These are phyloP conservation scores for Xanthorhoe spadicearia DNA, from an alignment of 2,888 invertebrate genomes.

Conservation along the genomic window DNA sequence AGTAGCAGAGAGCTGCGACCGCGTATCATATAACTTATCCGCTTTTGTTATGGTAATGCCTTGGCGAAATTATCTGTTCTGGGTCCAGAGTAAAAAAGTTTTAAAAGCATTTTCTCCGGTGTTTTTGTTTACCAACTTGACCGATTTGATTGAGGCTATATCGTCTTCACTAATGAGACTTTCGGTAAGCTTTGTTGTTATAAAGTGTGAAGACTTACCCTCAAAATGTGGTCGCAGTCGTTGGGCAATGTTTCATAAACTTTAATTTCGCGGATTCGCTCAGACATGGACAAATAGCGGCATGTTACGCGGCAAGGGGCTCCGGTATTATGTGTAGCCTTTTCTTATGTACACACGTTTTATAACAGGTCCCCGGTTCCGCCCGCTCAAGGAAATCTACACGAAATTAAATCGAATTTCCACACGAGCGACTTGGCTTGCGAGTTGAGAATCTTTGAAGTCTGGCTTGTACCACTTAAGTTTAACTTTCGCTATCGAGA, in stretches of 20 bases:
- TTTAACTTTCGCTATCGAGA: not conserved
- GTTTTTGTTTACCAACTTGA: slow-evolving; percentile 44
- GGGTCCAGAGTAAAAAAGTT: slow-evolving; percentile 66
- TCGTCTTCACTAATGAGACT: slow-evolving; percentile 34
- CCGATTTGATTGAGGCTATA: slow-evolving; percentile 39
- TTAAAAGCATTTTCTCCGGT: slow-evolving; percentile 44
- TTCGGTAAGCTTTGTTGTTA: slow-evolving; percentile 26
- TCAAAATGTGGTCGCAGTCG: slow-evolving; percentile 26
- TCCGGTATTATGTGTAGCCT: slow-evolving; percentile 43
- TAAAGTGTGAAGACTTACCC: slow-evolving; percentile 35
- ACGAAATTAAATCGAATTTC: slow-evolving; percentile 76
- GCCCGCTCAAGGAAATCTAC: slow-evolving; percentile 54
- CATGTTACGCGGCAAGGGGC: slow-evolving; percentile 36
- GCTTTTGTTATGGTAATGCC: slow-evolving; percentile 80
- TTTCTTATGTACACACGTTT: slow-evolving; percentile 41
- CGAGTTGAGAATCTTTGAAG: slow-evolving; percentile 65
- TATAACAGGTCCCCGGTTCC: slow-evolving; percentile 40
- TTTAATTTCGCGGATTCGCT: slow-evolving; percentile 42
- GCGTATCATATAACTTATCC: slow-evolving; percentile 78
- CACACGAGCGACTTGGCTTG: slow-evolving; percentile 61
- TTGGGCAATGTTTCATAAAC: slow-evolving; percentile 41
- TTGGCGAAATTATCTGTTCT: slow-evolving; percentile 69
- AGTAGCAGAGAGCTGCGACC: slow-evolving; percentile 53
- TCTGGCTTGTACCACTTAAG: slow-evolving; percentile 32
- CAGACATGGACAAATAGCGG: slow-evolving; percentile 41